Base-by-base conservation (phyloP, 2,888 invertebrate species). In the Agrilus cyanescens region DNA sequence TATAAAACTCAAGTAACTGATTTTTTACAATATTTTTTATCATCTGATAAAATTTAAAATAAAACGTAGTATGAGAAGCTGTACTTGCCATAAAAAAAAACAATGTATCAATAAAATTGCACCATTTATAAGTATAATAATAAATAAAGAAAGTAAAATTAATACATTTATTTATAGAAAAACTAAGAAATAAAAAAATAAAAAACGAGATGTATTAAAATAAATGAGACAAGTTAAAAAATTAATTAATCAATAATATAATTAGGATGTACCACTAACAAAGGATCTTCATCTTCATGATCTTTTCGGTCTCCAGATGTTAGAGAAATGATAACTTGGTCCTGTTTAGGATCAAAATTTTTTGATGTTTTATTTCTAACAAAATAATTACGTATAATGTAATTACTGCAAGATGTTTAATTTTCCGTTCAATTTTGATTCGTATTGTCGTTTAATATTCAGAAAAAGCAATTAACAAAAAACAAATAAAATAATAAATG, bases 181-280 rank as follows among this genome's bases (percentile, higher is more conserved):
- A 4, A 5, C 15, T 16, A 37, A 37, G 10, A 15, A 6, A 18
- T 4, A 37, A 12, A 30, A 37, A 37, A 37, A 14, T 3, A 5
- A 3, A 2, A 16, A 3, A 13, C 37, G 2, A 37, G 18, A 13
- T 30, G 8, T 2, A 37, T 8, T 29, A 14, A 4, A 16, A 37
- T 16, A 37, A 16, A 40, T 37, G n/a, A 31, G 38, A 37, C 25
- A 34, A 35, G n/a, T n/a, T n/a, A n/a, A n/a, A n/a, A 7, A 40
- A 35, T 13, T 38, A 42, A 66, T 48, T 66, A 69, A 51, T 91
- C 88, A 36, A 90, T 75, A 37, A 89, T 79, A 63, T 94, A 97
- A 69, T 96, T 95, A 1, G 97, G 97, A 74, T 98, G 96, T 1
- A 96, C 95, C 12, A 96, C 89, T 4, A 97, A 67, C 33, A 89